These are phyloP conservation scores for Brienomyrus longianalis DNA, from an alignment of 2,113 vertebrate species.

Conservation along the genomic window DNA sequence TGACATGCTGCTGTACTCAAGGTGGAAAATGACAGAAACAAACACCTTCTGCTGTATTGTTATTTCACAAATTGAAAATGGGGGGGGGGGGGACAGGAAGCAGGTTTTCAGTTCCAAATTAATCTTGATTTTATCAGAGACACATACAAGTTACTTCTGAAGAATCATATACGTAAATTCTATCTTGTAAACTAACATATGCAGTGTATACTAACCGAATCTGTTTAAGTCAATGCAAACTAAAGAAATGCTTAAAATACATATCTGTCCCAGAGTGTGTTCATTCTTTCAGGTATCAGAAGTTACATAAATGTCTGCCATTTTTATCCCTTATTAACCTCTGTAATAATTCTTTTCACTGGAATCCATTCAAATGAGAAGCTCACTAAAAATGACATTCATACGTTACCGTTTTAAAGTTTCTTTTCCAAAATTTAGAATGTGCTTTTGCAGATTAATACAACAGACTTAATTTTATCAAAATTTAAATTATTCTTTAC, in stretches of 20 bases:
- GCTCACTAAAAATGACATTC: neutral
- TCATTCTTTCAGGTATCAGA: neutral
- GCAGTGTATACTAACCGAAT: neutral
- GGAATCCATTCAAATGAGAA: neutral
- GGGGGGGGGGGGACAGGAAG: neutral
- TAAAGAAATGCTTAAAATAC: neutral
- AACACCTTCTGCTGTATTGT: neutral
- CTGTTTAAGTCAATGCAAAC: neutral
- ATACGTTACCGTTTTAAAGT: neutral
- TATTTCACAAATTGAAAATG: neutral
- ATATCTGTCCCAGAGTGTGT: neutral
- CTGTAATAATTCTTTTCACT: neutral
- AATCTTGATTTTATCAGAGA: neutral
- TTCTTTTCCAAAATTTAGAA: neutral
- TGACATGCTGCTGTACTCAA: neutral
- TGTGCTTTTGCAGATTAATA: neutral
- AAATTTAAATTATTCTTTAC: neutral
- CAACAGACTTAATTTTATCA: neutral
- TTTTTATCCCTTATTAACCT: neutral
- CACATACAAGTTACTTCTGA: neutral
- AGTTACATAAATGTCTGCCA: neutral
- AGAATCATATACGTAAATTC: neutral
- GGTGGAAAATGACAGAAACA: neutral
- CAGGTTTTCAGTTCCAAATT: neutral
- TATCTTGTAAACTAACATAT: neutral